Evolutionary conservation across 2,888 invertebrate genomes (phyloP), one percentile per base, ranked within the genome.

Genomic region (Frankliniella fusca): DNA sequence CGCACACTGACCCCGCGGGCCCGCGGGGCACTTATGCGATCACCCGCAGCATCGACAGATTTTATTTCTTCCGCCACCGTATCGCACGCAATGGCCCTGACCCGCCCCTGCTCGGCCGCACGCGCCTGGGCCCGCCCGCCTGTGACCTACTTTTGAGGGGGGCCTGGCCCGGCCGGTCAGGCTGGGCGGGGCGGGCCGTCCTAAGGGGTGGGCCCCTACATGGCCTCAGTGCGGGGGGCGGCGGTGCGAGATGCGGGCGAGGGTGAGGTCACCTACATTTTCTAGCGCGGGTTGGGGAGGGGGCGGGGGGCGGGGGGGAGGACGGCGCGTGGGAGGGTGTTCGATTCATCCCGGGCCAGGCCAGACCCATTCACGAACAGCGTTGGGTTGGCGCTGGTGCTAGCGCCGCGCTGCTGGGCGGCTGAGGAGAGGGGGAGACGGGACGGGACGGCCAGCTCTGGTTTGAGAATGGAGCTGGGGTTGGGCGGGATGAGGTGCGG

Each of bases 201-300:
- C 38, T 38, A 38, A 38, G 38, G 38, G 38, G 38, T 38, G 38
- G 38, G 38, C 38, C 38, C 38, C 38, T 38, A 38, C 38, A 38
- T 20, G 54, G 54, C 54, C 54, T 54, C 18, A 54, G 11, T 11
- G 54, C 38, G 54, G 54, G 54, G 18, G 15, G 20, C 5, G 54
- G n/a, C 20, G n/a, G 70, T 23, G 70, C 12, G 61, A 18, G 61
- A 61, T 10, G 70, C 23, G 12, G 70, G 70, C 23, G 70, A 23
- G 70, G 70, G 70, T n/a, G 70, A 23, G 70, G 70, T 76, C 50
- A 48, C 79, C 48, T 82, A 50, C 50, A 49, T 82, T 82, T 81
- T 79, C 81, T 81, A 80, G 83, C 82, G 84, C 83, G 84, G 83
- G 85, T 83, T 84, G 84, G 83, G 84, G 84, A 84, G 83, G 81